phyloP scores from a whole-genome alignment of 2,888 invertebrate genomes.

The Xylocampa areola region DNA sequence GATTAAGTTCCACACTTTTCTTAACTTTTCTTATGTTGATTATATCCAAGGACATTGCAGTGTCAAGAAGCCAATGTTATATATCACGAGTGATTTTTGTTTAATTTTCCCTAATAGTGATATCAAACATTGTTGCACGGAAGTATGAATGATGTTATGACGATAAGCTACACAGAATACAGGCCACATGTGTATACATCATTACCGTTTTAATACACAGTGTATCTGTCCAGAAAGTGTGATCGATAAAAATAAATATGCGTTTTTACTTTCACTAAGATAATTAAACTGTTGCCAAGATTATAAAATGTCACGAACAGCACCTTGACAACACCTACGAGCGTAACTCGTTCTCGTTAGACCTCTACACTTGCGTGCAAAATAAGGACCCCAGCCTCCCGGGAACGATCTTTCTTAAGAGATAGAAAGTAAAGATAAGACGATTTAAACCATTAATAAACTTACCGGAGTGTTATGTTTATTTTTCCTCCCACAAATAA shows the following conservation, averaged over 20 bases:
- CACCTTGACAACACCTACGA: slow-evolving; percentile 43
- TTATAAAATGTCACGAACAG: slow-evolving; percentile 55
- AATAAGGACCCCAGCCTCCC: slow-evolving; percentile 53
- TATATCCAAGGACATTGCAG: not conserved
- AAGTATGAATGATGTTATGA: slow-evolving; percentile 41
- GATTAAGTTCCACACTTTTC: not conserved
- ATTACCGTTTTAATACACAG: slow-evolving; percentile 36
- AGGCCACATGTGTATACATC: slow-evolving; percentile 18
- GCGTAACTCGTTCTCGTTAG: slow-evolving; percentile 9
- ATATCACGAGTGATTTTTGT: not conserved
- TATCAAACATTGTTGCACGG: slow-evolving; percentile 14
- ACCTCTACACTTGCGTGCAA: slow-evolving; percentile 14
- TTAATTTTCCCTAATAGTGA: slow-evolving; percentile 2
- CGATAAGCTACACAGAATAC: slow-evolving; percentile 30
- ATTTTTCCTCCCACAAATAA: slow-evolving; percentile 79
- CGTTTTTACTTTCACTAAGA: slow-evolving; percentile 74
- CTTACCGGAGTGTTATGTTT: slow-evolving; percentile 86
- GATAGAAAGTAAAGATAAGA: slow-evolving; percentile 61
- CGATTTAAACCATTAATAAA: slow-evolving; percentile 70
- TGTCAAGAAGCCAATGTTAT: not conserved
- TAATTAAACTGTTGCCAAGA: slow-evolving; percentile 52
- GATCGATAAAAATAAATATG: slow-evolving; percentile 39
- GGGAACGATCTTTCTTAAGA: slow-evolving; percentile 48
- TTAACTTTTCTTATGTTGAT: not conserved
- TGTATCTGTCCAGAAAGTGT: slow-evolving; percentile 16